These are phyloP conservation scores for Tautogolabrus adspersus DNA, from an alignment of 2,113 vertebrate genomes.

Conservation along the genomic window DNA sequence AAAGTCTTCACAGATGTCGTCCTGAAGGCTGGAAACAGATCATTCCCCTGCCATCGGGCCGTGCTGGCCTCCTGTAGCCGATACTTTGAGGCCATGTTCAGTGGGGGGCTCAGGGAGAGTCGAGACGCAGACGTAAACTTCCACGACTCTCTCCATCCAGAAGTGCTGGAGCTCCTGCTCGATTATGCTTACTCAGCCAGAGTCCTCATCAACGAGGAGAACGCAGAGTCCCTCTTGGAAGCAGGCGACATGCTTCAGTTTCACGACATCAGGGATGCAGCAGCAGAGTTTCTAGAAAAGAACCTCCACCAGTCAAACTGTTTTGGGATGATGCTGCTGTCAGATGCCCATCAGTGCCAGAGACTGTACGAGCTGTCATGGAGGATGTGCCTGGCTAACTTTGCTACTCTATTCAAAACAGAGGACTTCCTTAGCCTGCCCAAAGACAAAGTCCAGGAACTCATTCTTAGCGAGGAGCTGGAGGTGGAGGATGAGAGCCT, in stretches of 20 bases:
- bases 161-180: conserved; percentile 87
- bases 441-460: conserved; percentile 85
- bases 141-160: conserved; percentile 86
- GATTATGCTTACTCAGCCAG: conserved; percentile 89
- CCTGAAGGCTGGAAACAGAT: conserved; percentile 82
- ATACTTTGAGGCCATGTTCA: conserved; percentile 91
- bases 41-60: conserved; percentile 86
- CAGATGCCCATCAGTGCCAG: conserved; percentile 87
- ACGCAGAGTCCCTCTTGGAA: conserved; percentile 87
- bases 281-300: conserved; percentile 87
- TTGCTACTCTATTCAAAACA: conserved; percentile 82
- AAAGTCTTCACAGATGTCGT: conserved; percentile 87
- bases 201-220: conserved; percentile 88
- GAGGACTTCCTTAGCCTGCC: conserved; percentile 88
- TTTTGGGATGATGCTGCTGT: conserved; percentile 89
- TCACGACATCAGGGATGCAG: conserved; percentile 87
- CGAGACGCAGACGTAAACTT: conserved; percentile 86
- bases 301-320: conserved; percentile 89
- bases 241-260: conserved; percentile 91
- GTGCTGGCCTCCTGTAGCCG: conserved; percentile 88
- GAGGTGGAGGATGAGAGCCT: conserved; percentile 89
- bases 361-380: conserved; percentile 87
- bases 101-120: conserved; percentile 85
- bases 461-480: conserved; percentile 88
- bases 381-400: conserved; percentile 87